phyloP scores from a whole-genome alignment of 1,140 invertebrate species.

The Penaeus vannamei region DNA sequence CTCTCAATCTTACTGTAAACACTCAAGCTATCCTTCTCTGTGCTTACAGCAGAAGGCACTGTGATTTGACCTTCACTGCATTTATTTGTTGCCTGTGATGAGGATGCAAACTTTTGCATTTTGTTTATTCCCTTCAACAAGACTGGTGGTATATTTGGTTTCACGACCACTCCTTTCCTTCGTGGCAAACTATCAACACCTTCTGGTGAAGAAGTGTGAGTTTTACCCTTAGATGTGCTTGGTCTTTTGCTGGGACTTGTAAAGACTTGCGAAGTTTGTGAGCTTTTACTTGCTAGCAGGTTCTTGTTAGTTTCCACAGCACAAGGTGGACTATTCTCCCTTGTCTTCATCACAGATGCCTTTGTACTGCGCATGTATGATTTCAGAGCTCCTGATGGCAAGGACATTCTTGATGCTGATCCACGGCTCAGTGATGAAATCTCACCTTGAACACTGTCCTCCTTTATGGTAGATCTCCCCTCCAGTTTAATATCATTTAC shows the following conservation, averaged over 20 bases:
- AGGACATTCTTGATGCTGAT: slow-evolving; percentile 38
- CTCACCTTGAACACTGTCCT: not conserved
- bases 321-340: not conserved
- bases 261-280: not conserved
- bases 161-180: slow-evolving; percentile 43
- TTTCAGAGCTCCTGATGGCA: slow-evolving; percentile 45
- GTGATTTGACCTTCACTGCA: no score
- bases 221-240: not conserved
- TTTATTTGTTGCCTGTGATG: no score
- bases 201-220: not conserved
- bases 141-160: slow-evolving; percentile 53
- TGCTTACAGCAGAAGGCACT: not conserved
- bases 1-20: not conserved
- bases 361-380: slow-evolving; percentile 55
- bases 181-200: slow-evolving; percentile 8
- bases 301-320: not conserved
- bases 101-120: not conserved
- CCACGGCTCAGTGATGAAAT: slow-evolving; percentile 13
- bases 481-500: slow-evolving; percentile 16
- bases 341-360: slow-evolving; percentile 38
- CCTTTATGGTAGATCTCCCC: not conserved
- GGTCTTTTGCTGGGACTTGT: not conserved
- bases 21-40: not conserved
- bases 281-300: not conserved
- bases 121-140: slow-evolving; percentile 38